Base-by-base conservation (phyloP, 2,797 vertebrate genomes). In the Ctenopoma multispine region DNA sequence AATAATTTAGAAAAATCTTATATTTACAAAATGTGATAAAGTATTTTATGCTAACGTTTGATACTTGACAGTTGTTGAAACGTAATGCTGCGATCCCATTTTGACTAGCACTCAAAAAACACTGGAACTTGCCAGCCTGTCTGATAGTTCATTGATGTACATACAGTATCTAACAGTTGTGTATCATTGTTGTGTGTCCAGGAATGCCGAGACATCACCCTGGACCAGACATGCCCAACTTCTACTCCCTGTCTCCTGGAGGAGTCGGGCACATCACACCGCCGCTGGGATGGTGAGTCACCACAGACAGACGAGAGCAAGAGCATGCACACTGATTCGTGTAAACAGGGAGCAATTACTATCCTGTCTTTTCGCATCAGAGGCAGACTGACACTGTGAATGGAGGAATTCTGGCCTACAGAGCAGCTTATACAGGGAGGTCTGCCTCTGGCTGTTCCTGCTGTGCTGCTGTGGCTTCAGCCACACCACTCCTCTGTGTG, bases 281-380 rank as follows among this genome's bases (percentile, higher is more conserved):
- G 77, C 97, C 97, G 60, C 94, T 99, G 80, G 97, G 97, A 94
- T 99, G 98, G 98, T 99, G 94, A 97, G 96, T 95, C n/a, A n/a
- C n/a, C 71, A 57, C 60, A 51, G 6, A 47, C 63, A 10, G 60
- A 70, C 61, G 40, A 63, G 63, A 43, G 54, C 58, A 56, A 67
- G 72, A 78, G 53, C 53, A 64, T 41, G 70, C 41, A 64, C 49
- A 36, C 20, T 34, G 64, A 69, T 75, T 74, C 36, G 46, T 31
- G 74, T 80, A 67, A 84, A 85, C 74, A 51, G 57, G 54, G 27
- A 66, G 46, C 65, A 50, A 54, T 69, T 56, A 43, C 61, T 3
- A 0, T 43, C 29, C 63, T 36, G 69, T 61, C 57, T 69, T 51
- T 44, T 68, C 58, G 13, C 63, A 70, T 79, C 72, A 20, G 47